Percentiles rank a stretch among this genome's conserved stretches.
Conservation (phyloP, 2,888 invertebrate species). For the Pollenia griseotomentosa region DNA sequence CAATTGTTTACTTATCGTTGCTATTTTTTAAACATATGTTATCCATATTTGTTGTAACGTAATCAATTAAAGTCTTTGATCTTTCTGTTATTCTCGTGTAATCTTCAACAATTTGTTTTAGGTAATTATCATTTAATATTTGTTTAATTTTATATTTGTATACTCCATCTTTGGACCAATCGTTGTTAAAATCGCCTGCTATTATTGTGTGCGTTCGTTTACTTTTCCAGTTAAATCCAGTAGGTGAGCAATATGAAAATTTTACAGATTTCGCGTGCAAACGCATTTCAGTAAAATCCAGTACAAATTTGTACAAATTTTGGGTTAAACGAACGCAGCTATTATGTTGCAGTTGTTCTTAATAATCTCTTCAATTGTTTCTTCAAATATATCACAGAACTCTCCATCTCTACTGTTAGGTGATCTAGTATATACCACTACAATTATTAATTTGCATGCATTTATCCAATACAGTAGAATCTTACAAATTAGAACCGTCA, state of each 20-base stretch:
- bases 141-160: background rate
- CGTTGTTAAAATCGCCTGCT: constrained; percentile 10
- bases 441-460: background rate
- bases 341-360: too few species aligned
- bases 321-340: too few species aligned
- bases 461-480: background rate
- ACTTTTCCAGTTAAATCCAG: too few species aligned
- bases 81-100: background rate
- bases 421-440: background rate
- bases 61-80: background rate
- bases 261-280: too few species aligned
- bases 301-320: too few species aligned
- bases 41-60: background rate
- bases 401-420: background rate
- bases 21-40: background rate
- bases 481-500: too few species aligned
- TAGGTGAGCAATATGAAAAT: too few species aligned
- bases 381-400: background rate
- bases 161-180: background rate
- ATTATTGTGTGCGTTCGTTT: background rate
- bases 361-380: too few species aligned
- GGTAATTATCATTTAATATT: background rate
- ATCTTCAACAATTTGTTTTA: too few species aligned
- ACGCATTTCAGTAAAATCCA: too few species aligned
- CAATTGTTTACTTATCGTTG: background rate